Conservation (phyloP, 2,888 invertebrate genomes). For the Lathronympha strigana region DNA sequence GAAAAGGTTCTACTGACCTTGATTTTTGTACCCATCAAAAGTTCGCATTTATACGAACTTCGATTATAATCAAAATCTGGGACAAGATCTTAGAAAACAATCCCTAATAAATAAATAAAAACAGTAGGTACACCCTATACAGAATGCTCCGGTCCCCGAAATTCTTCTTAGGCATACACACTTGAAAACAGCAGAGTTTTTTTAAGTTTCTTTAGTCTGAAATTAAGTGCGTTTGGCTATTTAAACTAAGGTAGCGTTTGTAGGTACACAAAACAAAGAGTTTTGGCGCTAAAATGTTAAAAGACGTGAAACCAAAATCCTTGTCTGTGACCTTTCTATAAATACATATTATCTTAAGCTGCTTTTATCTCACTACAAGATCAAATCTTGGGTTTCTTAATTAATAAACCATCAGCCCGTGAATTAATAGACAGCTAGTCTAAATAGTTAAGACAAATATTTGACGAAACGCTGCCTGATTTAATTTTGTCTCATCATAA, state of each 20-base stretch:
- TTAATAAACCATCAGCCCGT: background rate
- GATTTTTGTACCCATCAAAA: no score
- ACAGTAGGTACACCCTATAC: no score
- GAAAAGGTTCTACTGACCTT: no score
- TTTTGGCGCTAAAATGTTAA: background rate
- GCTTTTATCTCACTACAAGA: background rate
- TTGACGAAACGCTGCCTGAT: background rate
- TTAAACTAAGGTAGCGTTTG: background rate
- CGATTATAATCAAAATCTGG: no score
- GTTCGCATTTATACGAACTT: no score
- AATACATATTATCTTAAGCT: background rate
- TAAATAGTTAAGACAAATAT: background rate
- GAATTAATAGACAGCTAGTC: background rate
- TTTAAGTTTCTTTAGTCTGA: no score
- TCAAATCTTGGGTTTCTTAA: background rate
- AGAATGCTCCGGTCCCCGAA: no score
- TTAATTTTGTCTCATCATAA: background rate
- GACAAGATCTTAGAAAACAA: no score
- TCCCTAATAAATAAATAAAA: no score
- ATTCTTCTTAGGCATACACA: no score
- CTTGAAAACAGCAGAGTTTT: no score
- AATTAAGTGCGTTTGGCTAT: no score
- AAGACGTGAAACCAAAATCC: background rate
- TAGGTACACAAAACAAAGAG: background rate
- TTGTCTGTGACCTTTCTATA: background rate